phyloP scores from a whole-genome alignment of 2,888 invertebrate genomes.

The Perithous albicinctus region DNA sequence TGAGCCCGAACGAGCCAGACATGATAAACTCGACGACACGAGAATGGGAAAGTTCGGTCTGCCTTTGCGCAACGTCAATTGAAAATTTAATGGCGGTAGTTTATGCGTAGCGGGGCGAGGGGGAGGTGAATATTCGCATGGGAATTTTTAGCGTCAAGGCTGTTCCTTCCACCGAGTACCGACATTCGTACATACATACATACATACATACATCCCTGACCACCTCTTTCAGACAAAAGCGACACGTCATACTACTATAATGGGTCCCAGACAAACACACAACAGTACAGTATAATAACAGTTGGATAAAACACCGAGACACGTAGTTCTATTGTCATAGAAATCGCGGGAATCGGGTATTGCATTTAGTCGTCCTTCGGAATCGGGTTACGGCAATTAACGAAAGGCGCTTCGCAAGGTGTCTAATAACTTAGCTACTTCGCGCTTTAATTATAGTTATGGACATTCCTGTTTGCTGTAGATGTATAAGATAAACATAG shows the following conservation, averaged over 20 bases:
- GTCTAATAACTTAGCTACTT: slow-evolving; percentile 4
- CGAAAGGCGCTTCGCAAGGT: slow-evolving; percentile 42
- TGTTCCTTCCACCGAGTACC: slow-evolving; percentile 25
- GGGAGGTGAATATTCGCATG: slow-evolving; percentile 48
- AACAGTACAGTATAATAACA: not conserved
- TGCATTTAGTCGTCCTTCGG: slow-evolving; percentile 69
- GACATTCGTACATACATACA: not conserved
- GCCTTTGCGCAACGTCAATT: slow-evolving; percentile 50
- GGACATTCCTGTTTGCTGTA: not conserved
- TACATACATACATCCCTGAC: slow-evolving; percentile 14
- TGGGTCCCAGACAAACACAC: not conserved
- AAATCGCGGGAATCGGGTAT: slow-evolving; percentile 66
- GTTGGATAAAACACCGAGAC: slow-evolving; percentile 34
- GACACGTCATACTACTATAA: slow-evolving; percentile 50
- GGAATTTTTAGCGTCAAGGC: slow-evolving; percentile 62
- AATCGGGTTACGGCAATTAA: slow-evolving; percentile 76
- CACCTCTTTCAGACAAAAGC: slow-evolving; percentile 44
- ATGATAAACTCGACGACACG: slow-evolving; percentile 16
- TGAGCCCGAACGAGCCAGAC: not conserved
- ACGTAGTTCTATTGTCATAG: slow-evolving; percentile 50
- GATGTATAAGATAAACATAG: not conserved
- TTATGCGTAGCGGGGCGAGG: not conserved
- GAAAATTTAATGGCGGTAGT: slow-evolving; percentile 26
- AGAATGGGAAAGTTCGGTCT: slow-evolving; percentile 45
- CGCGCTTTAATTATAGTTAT: slow-evolving; percentile 4